Evolutionary conservation across 2,888 invertebrate genomes (phyloP).

Genomic region (Cyrtodaria siliqua): DNA sequence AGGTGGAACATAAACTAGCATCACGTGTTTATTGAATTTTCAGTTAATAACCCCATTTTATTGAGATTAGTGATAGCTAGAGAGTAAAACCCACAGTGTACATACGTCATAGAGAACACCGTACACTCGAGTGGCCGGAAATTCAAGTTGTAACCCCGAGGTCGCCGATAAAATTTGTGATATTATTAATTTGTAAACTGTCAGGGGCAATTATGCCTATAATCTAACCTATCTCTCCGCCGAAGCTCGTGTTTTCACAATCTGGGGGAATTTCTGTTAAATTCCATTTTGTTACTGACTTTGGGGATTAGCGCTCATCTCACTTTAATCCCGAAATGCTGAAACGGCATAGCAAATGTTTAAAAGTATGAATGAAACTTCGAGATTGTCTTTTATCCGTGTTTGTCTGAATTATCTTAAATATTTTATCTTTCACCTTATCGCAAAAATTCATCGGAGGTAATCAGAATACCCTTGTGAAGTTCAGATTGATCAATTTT

Average conservation of each 20-base stretch:
- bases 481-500: background rate
- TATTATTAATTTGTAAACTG: constrained; percentile 56
- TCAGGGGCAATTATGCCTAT: constrained; percentile 45
- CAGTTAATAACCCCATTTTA: no score
- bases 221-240: constrained; percentile 40
- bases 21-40: no score
- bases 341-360: constrained; percentile 40
- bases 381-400: constrained; percentile 50
- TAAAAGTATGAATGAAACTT: constrained; percentile 43
- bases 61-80: no score
- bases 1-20: no score
- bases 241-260: constrained; percentile 29
- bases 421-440: constrained; percentile 49
- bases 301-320: constrained; percentile 41
- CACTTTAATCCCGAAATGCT: constrained; percentile 37
- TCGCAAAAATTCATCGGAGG: constrained; percentile 28
- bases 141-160: constrained; percentile 10
- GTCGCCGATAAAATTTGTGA: constrained; percentile 27
- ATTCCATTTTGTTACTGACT: constrained; percentile 49
- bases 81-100: no score
- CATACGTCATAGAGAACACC: constrained; percentile 2
- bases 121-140: constrained; percentile 40
- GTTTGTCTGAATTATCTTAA: constrained; percentile 44
- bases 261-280: constrained; percentile 40
- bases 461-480: constrained; percentile 19